Base-by-base conservation (phyloP, 2,113 vertebrate species). In the Hassar affinis region DNA sequence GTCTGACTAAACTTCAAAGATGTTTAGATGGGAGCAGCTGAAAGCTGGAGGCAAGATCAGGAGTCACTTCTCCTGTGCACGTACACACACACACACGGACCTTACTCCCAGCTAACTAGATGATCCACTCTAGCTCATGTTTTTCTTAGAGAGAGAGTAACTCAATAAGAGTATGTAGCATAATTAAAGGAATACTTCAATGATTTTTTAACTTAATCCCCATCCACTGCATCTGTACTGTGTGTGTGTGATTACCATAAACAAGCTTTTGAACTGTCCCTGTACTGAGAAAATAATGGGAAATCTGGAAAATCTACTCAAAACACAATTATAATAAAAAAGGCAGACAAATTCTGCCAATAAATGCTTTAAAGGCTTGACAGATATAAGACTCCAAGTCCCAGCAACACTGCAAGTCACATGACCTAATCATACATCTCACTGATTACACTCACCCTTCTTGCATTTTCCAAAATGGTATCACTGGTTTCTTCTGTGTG, bases 1-100 rank as follows among this genome's bases (percentile, higher is more conserved):
- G 76, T 76, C 30, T 78, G n/a, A 47, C n/a, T 69, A 49, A 45
- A 80, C 68, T 62, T 85, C 71, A 75, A 68, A 69, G 61, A 38
- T 49, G 38, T 22, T 75, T 66, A 59, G 71, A 83, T 64, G 8
- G 4, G n/a, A 85, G 79, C 81, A 90, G 87, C 83, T 89, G 88
- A 76, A 79, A 84, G 49, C 85, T 87, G 78, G 56, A 81, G 71
- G 84, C 14, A 77, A 72, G 76, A 66, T 56, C 52, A 78, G 27
- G 38, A 35, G 74, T 81, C 22, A 54, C 1, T 62, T 17, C n/a
- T n/a, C n/a, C n/a, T n/a, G n/a, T n/a, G n/a, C 61, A 64, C 61
- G 14, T 27, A 64, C 27, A 64, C 30, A 64, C 14, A 64, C 27
- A 64, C 61, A 64, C 6, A 15, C 6, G 35, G 6, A 66, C 62